phyloP scores from a whole-genome alignment of 2,888 invertebrate genomes.

The Synanthedon tipuliformis region DNA sequence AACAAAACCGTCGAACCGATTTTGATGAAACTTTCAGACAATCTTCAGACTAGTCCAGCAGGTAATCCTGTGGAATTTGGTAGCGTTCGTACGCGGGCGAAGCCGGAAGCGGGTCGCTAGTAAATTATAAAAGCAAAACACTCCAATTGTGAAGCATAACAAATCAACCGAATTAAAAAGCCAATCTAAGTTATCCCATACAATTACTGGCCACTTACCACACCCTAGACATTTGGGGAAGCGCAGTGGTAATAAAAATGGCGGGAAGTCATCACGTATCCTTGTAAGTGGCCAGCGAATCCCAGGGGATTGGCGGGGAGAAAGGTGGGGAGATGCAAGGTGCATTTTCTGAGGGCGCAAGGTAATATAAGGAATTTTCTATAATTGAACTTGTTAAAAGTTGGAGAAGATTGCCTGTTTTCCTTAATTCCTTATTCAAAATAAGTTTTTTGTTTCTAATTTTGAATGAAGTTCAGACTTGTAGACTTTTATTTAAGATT shows the following conservation, averaged over 20 bases:
- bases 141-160: constrained; percentile 1
- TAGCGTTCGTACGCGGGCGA: too few relatives aligned
- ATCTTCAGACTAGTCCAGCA: too few relatives aligned
- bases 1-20: too few relatives aligned
- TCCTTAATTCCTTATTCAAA: not conserved
- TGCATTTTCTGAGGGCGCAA: constrained; percentile 17
- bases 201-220: constrained; percentile 62
- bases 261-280: constrained; percentile 35
- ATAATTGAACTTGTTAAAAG: not conserved
- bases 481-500: too few relatives aligned
- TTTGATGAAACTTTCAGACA: too few relatives aligned
- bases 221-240: constrained; percentile 40
- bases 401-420: not conserved
- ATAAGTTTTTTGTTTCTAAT: too few relatives aligned
- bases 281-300: constrained; percentile 15
- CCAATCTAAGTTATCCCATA: constrained; percentile 67
- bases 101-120: too few relatives aligned
- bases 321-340: constrained; percentile 17
- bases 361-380: not conserved
- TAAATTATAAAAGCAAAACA: too few relatives aligned
- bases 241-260: constrained; percentile 37
- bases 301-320: constrained; percentile 26
- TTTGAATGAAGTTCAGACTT: too few relatives aligned
- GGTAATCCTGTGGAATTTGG: too few relatives aligned
- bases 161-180: constrained; percentile 51